Evolutionary conservation across 2,113 vertebrate species (phyloP).

Genomic region (Phrynocephalus versicolor): DNA sequence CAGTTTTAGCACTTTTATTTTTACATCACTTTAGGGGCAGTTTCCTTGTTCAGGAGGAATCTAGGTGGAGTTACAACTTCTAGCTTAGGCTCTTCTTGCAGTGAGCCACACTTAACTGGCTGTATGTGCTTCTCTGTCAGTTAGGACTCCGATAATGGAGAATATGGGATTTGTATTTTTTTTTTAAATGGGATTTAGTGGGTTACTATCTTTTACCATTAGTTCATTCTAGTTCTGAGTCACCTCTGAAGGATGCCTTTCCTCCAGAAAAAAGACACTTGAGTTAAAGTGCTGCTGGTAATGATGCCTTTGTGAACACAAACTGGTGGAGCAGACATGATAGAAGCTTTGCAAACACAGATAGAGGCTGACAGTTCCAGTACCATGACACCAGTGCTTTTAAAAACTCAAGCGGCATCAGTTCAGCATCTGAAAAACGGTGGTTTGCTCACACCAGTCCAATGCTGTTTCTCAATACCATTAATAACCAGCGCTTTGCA

Average conservation of each 20-base stretch:
- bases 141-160: too few relatives aligned
- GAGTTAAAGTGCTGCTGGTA: too few relatives aligned
- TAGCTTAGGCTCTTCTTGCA: too few relatives aligned
- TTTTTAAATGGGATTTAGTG: neutral
- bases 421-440: neutral
- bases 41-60: too few relatives aligned
- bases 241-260: neutral
- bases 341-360: neutral
- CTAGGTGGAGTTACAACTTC: too few relatives aligned
- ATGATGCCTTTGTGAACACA: neutral
- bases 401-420: neutral
- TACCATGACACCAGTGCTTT: neutral
- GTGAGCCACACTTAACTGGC: too few relatives aligned
- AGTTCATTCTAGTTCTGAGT: neutral
- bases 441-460: too few relatives aligned
- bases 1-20: too few relatives aligned
- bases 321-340: neutral
- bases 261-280: neutral
- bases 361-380: too few relatives aligned
- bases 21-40: too few relatives aligned
- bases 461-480: neutral
- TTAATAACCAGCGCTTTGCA: neutral
- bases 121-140: too few relatives aligned
- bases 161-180: too few relatives aligned
- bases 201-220: neutral